Evolutionary conservation across 2,113 vertebrate genomes (phyloP), one percentile per base, ranked within the genome.

Genomic region (Sander vitreus): DNA sequence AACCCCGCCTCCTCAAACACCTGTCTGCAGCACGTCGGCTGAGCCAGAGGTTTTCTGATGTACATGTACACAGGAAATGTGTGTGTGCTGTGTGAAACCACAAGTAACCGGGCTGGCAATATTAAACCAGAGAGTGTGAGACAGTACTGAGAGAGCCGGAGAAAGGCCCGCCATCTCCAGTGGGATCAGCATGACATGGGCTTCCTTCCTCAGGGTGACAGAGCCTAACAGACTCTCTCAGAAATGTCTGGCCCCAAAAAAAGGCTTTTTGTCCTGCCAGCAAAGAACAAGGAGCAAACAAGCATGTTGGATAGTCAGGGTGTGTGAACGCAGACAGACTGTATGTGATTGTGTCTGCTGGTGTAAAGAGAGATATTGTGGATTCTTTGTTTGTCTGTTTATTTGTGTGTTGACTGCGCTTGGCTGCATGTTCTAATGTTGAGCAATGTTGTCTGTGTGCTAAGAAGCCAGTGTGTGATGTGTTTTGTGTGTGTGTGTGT

Each of bases 181-280:
- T 80, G 73, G 87, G 80, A 85, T 91, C 91, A 91, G 85, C 85
- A 89, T 84, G 84, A 59, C 21, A 84, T 90, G 90, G 83, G 88
- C 84, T 91, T 89, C 88, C 91, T 88, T 88, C 86, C 88, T 88
- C 79, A 65, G 77, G 75, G 78, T 74, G 74, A 90, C 85, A 75
- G 63, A 76, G 75, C 62, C 13, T 59, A 67, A 86, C 84, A 72
- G 75, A 83, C 88, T 85, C 84, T 88, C 85, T 89, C 89, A 92
- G 90, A 93, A 90, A 93, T 92, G 89, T 84, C 91, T 84, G 54
- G 0, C 21, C 55, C 33, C 27, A 57, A 74, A 77, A 77, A 86
- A 83, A 78, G 84, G 13, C 85, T 85, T 90, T 93, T 93, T 94
- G 92, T 94, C 75, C 80, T 8, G 72, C 78, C 75, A 81, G 85